Conservation (phyloP, 2,888 invertebrate genomes). For the Lymantria monacha region DNA sequence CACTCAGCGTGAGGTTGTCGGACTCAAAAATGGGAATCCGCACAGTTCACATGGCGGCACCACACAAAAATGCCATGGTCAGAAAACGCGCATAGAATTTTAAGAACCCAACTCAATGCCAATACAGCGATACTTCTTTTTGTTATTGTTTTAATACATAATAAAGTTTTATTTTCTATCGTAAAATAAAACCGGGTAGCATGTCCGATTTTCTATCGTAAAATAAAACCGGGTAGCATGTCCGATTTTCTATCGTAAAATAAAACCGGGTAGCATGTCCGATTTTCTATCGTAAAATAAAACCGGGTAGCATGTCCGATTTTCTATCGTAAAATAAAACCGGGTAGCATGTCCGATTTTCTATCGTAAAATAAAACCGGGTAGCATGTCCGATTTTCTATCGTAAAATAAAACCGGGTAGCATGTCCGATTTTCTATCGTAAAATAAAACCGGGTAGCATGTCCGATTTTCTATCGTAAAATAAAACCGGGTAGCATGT, state of each 20-base stretch:
- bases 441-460: too few species aligned
- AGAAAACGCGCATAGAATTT: constrained; percentile 39
- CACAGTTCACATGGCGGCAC: constrained; percentile 35
- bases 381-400: background rate
- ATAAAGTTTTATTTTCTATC: background rate
- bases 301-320: background rate
- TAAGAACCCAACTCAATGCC: constrained; percentile 24
- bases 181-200: too few species aligned
- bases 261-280: too few species aligned
- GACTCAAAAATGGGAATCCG: constrained; percentile 36
- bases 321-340: background rate
- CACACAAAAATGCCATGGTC: constrained; percentile 35
- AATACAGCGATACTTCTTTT: constrained; percentile 25
- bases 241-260: background rate
- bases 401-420: too few species aligned
- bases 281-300: background rate
- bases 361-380: background rate
- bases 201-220: background rate
- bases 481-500: too few species aligned
- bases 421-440: background rate
- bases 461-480: background rate
- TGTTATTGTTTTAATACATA: constrained; percentile 14
- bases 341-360: background rate
- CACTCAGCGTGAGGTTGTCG: constrained; percentile 43
- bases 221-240: too few species aligned